Evolutionary conservation across 2,888 invertebrate genomes (phyloP).

Genomic region (Aporophyla nigra): DNA sequence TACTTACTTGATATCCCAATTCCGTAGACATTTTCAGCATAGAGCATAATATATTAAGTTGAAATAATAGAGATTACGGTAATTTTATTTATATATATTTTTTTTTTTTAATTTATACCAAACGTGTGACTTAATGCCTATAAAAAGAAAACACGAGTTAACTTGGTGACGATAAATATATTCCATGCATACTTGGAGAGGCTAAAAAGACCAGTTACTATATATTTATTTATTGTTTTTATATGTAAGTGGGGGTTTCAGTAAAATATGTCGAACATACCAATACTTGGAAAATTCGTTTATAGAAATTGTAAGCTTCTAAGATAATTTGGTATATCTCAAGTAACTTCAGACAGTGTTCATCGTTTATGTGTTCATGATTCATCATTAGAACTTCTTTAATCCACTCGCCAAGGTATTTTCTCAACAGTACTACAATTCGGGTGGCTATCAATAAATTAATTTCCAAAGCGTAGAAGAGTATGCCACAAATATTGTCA

Average conservation of each 20-base stretch:
- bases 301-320: conserved; percentile 5
- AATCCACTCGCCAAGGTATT: conserved; percentile 20
- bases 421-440: conserved; percentile 12
- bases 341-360: not conserved
- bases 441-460: conserved; percentile 9
- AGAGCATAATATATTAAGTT: not conserved
- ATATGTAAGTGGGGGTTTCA: not conserved
- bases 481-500: not conserved
- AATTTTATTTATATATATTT: too few species aligned
- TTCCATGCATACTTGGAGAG: not conserved
- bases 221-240: not conserved
- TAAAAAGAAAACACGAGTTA: not conserved
- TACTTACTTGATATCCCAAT: not conserved
- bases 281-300: conserved; percentile 12
- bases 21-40: not conserved
- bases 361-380: not conserved
- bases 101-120: conserved; percentile 12
- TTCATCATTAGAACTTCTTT: conserved; percentile 7
- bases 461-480: conserved; percentile 2
- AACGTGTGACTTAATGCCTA: conserved; percentile 6
- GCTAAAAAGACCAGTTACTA: not conserved
- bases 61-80: not conserved
- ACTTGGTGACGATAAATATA: not conserved
- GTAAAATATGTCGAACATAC: conserved; percentile 1
- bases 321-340: conserved; percentile 8